Evolutionary conservation across 2,888 invertebrate genomes (phyloP).

Genomic region (Lithophane socia): DNA sequence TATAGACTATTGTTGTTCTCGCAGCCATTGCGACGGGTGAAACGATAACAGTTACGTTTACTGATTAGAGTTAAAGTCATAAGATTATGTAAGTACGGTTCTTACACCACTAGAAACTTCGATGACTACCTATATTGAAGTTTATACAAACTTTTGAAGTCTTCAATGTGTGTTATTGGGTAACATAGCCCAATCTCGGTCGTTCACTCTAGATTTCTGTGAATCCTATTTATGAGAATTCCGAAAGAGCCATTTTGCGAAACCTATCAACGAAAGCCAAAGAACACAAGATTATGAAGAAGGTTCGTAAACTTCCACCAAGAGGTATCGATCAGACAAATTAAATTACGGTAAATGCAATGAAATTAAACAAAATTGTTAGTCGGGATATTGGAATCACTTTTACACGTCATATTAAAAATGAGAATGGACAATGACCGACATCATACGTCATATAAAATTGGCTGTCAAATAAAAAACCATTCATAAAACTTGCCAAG

Average conservation of each 20-base stretch:
- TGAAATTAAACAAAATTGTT: too few relatives aligned
- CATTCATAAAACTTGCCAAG: conserved; percentile 23
- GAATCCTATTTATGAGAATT: background rate
- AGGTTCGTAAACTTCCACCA: background rate
- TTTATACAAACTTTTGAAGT: background rate
- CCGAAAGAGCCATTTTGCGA: background rate
- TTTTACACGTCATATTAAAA: too few relatives aligned
- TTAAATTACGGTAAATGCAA: conserved; percentile 1
- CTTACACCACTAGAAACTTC: conserved; percentile 9
- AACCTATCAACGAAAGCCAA: background rate
- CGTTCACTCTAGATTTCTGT: background rate
- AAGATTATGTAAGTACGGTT: conserved; percentile 11
- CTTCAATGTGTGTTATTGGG: background rate
- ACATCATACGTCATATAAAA: conserved; percentile 2
- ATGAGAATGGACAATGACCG: background rate
- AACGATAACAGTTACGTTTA: conserved; percentile 21
- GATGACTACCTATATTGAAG: background rate
- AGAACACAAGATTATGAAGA: background rate
- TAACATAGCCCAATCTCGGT: background rate
- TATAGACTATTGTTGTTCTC: conserved; percentile 39
- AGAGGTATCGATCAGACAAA: background rate
- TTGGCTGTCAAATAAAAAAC: conserved; percentile 23
- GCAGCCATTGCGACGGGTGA: conserved; percentile 33
- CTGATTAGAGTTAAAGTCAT: conserved; percentile 20
- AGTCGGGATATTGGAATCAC: too few relatives aligned